Evolutionary conservation across 2,797 vertebrate genomes (phyloP).

Genomic region (Ctenosaura bakeri): DNA sequence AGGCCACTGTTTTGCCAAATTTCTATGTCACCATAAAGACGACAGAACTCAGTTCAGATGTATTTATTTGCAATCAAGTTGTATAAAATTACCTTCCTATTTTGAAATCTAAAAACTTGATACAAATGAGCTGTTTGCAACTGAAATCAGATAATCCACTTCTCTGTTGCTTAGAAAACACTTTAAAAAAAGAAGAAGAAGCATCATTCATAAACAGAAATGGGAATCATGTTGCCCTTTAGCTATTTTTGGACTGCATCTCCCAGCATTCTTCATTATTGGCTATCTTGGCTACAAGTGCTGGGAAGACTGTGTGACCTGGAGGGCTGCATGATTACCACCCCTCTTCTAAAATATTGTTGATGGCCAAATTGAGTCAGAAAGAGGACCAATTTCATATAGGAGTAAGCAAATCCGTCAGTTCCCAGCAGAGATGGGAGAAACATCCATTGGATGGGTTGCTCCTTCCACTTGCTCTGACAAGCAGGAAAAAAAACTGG

Average conservation of each 20-base stretch:
- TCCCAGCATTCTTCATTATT: too few species aligned
- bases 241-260: too few species aligned
- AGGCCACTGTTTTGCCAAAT: background rate
- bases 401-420: background rate
- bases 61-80: slow-evolving; percentile 57
- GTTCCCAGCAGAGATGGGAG: background rate
- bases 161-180: slow-evolving; percentile 15
- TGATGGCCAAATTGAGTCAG: background rate
- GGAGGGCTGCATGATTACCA: too few species aligned
- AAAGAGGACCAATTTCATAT: background rate
- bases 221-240: too few species aligned
- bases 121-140: slow-evolving; percentile 53
- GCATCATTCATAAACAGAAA: too few species aligned
- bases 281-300: too few species aligned
- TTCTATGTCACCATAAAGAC: background rate
- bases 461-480: too few species aligned
- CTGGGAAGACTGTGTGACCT: too few species aligned
- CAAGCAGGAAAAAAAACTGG: too few species aligned
- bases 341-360: too few species aligned
- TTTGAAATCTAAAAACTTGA: slow-evolving; percentile 59
- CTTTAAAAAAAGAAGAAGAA: background rate
- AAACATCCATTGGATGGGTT: too few species aligned
- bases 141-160: background rate
- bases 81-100: background rate
- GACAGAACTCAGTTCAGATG: background rate